Base-by-base conservation (phyloP, 2,888 invertebrate genomes). In the Conchocele bisecta region DNA sequence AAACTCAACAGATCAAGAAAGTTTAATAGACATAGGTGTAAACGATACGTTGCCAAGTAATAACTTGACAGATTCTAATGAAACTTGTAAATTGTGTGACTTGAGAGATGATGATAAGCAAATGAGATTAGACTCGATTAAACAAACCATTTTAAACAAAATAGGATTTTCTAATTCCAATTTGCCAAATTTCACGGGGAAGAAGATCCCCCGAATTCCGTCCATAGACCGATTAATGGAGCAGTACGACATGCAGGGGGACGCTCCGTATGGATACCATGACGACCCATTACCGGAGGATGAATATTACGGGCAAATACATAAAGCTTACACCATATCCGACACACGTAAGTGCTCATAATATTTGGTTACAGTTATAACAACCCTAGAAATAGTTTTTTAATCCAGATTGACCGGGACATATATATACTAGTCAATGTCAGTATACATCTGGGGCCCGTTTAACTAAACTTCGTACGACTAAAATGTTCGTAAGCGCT, bases 101-200 rank as follows among this genome's bases (percentile, higher is more conserved):
- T 26, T 74, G n/a, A 60, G 72, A 31, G 75, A 82, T 41, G 65
- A 66, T n/a, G 78, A 80, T 42, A 75, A 70, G 37, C 13, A 66
- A 6, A 46, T 66, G n/a, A 56, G 84, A 48, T 60, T 84, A 48
- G 67, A 69, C 37, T 33, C 64, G 17, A 76, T 84, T 35, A 80
- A 82, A 64, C 63, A 67, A 17, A 67, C 74, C 28, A 84, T 84
- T 58, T 73, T 84, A 37, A 75, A 69, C 29, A 79, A 75, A 64
- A 56, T 84, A n/a, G 81, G 81, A 63, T 78, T 84, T 48, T 74
- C 63, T 11, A 67, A 37, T 46, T 42, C 51, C n/a, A 54, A 70
- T 33, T 67, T 82, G 59, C 87, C 87, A 3, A 86, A 87, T 60
- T 75, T 83, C 66, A 84, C 87, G 0, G 80, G 79, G 11, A 70